Evolutionary conservation across 2,113 vertebrate genomes (phyloP), one percentile per base, ranked within the genome.

Genomic region (Tursiops truncatus): DNA sequence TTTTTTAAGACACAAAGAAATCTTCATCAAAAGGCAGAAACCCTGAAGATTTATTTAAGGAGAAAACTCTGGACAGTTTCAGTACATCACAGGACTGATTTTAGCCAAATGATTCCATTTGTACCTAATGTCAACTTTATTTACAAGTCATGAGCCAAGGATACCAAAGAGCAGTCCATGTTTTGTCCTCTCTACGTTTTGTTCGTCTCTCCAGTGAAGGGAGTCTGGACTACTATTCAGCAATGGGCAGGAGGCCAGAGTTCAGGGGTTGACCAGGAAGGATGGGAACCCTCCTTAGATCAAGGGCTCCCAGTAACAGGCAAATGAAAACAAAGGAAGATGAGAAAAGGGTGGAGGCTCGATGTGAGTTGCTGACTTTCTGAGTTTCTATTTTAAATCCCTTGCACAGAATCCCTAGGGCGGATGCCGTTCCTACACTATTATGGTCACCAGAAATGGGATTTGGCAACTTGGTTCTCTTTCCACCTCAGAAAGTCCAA

Each of bases 371-470:
- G 63, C 80, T 56, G 60, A 67, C 70, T 76, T 68, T 95, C 87
- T 68, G 67, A 56, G 47, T 86, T 97, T 82, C 97, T 97, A 94
- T 96, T 97, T 97, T 96, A 70, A 88, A 56, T 76, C 84, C 14
- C 26, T 97, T 81, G 63, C 76, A 89, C 11, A 53, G 90, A 96
- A 95, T 76, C 87, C 63, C 63, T 44, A 95, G 90, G 90, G 83
- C 1, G 76, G 89, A 44, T 87, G 83, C 90, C 89, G 68, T 80
- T 95, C 85, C 95, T 65, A n/a, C 38, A 50, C 36, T 56, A 53
- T 63, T 86, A 76, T 53, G 74, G 73, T 95, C 86, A 58, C n/a
- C 38, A 92, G 83, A 70, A 94, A 76, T 26, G 58, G 13, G 33
- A 53, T 53, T 84, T 83, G 77, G 81, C 65, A 21, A 73, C 56